Evolutionary conservation across 1,140 invertebrate genomes (phyloP).

Genomic region (Meteorus sp.): DNA sequence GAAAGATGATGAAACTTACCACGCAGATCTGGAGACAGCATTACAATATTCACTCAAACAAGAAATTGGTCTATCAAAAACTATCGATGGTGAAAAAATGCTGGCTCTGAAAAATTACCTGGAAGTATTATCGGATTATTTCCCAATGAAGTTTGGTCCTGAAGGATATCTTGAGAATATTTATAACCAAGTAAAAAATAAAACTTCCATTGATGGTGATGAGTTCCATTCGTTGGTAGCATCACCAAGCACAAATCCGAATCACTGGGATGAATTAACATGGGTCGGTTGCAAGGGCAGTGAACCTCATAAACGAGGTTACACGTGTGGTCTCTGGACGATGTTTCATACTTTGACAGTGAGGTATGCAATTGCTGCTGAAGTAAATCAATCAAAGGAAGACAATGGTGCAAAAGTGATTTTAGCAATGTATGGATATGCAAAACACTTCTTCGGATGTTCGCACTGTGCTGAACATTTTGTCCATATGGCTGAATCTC

Average conservation of each 20-base stretch:
- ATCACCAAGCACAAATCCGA: conserved; percentile 58
- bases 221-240: conserved; percentile 62
- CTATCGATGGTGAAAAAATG: conserved; percentile 71
- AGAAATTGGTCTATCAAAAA: conserved; percentile 74
- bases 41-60: conserved; percentile 77
- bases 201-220: conserved; percentile 60
- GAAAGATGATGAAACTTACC: conserved; percentile 63
- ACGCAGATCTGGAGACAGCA: conserved; percentile 84
- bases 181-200: conserved; percentile 55
- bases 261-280: conserved; percentile 62
- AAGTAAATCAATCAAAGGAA: conserved; percentile 29
- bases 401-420: conserved; percentile 65
- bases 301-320: conserved; percentile 75
- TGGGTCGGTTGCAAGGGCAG: conserved; percentile 88
- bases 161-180: conserved; percentile 62
- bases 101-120: conserved; percentile 75
- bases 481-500: conserved; percentile 71
- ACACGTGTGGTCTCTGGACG: conserved; percentile 93
- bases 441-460: conserved; percentile 94
- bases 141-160: conserved; percentile 70
- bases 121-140: conserved; percentile 69
- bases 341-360: conserved; percentile 93
- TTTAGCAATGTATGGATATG: conserved; percentile 81
- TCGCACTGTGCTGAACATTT: conserved; percentile 89
- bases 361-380: conserved; percentile 64